Base-by-base conservation (phyloP, 2,797 vertebrate genomes). In the Lepidocolaptes lacrymiger region DNA sequence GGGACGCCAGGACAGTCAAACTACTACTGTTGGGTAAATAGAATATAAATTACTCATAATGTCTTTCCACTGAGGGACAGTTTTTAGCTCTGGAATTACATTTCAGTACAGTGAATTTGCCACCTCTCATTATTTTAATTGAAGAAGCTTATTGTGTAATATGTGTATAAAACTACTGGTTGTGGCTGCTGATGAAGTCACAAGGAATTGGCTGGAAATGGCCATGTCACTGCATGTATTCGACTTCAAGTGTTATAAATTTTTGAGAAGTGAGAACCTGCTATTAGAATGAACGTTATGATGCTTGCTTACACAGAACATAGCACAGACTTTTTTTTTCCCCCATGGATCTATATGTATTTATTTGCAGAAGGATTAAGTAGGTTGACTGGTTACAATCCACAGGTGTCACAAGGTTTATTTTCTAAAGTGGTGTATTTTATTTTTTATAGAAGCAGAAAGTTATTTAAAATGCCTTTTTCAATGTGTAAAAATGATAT, bases 1-100 rank as follows among this genome's bases (percentile, higher is more conserved):
- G 88, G 84, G 98, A 98, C 72, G 97, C 98, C 61, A 97, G 97
- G 82, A 98, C 98, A 21, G 96, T 98, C 41, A 98, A 98, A 89
- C 87, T 98, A 20, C 96, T 98, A 1, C 94, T 98, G 5, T 28
- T 98, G 87, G 98, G 98, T 98, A 98, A 98, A 41, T 84, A 91
- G 22, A 94, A 88, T 49, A 67, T 80, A 94, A 84, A 71, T 52
- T 66, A 3, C 5, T 93, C 16, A 15, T 62, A 67, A 75, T n/a
- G 4, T 6, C 92, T 93, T 92, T 84, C 19, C 7, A 32, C 2
- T 78, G 13, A 69, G 12, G 6, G 9, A 1, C 26, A 51, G 16
- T 51, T 83, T n/a, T 69, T 81, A 34, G 34, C 18, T 61, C 26
- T 78, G 30, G 27, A 84, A 88, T 58, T 76, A 23, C 10, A 41